Evolutionary conservation across 2,888 invertebrate species (phyloP), one percentile per base, ranked within the genome.

Genomic region (Tachina grossa): DNA sequence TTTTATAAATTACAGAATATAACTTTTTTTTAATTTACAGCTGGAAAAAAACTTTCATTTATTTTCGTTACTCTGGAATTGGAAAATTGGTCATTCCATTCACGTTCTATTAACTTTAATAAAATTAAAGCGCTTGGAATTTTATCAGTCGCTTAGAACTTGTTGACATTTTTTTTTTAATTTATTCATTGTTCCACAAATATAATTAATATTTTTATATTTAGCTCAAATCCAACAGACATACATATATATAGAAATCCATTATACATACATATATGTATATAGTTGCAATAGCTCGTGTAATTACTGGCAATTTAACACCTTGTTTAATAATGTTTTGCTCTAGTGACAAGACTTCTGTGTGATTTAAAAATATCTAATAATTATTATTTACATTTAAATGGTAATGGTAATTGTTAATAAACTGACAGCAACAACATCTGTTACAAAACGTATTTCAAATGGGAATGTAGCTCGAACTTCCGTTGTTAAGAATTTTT

Each of bases 251-350:
- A 16, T n/a, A 39, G n/a, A n/a, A n/a, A n/a, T 49, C 16, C 10
- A 72, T 31, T 31, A 31, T 6, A 4, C 31, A 4, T 31, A 31
- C 6, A 6, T 31, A 31, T 6, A 1, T 6, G 19, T n/a, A 39
- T 53, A 45, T 43, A 10, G 61, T 31, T 41, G 31, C n/a, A 53
- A 47, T 13, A 63, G 71, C 55, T 63, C 14, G 53, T 71, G 14
- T 74, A 57, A 80, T 80, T 80, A 65, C 22, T 49, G 57, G 22
- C 72, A 72, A 80, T 80, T 79, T 79, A 79, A 79, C 79, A 79
- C 79, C 47, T 79, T 53, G 47, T 51, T 57, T 57, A n/a, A 16
- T 55, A 75, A 82, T 69, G 68, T 69, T 82, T 76, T 82, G 82
- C 82, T 82, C 75, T 63, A 76, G 61, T 82, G 75, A 69, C 41